These are phyloP conservation scores for Oscheius sp. DNA, from an alignment of 2,888 invertebrate genomes.

Conservation along the genomic window DNA sequence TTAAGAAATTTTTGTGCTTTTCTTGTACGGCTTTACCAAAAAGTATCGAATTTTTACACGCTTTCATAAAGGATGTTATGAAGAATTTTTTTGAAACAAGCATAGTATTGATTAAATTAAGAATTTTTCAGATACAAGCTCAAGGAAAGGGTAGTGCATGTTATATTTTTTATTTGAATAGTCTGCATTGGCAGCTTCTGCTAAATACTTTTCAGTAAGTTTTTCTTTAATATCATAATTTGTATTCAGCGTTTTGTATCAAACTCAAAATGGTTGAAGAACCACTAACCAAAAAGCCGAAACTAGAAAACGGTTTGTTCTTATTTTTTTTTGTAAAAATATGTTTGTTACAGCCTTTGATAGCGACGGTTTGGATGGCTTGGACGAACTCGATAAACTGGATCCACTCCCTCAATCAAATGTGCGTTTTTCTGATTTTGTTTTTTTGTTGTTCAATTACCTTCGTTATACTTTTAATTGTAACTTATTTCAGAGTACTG, in stretches of 20 bases:
- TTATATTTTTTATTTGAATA: slow-evolving; percentile 17
- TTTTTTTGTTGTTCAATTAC: no score
- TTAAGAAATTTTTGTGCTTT: background rate
- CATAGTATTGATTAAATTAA: no score
- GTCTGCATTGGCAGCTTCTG: slow-evolving; percentile 25
- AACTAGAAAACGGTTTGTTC: slow-evolving; percentile 34
- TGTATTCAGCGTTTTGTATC: slow-evolving; percentile 8
- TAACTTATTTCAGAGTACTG: slow-evolving; percentile 4
- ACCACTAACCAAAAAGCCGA: slow-evolving; percentile 38
- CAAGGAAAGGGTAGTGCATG: slow-evolving; percentile 30
- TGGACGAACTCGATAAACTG: slow-evolving; percentile 58
- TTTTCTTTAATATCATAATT: background rate
- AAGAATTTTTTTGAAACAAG: no score
- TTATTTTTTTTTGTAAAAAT: no score
- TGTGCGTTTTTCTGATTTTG: no score
- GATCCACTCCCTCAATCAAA: slow-evolving; percentile 52
- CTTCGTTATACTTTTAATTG: background rate
- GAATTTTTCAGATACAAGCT: slow-evolving; percentile 20
- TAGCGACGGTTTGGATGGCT: slow-evolving; percentile 44
- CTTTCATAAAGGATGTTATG: no score
- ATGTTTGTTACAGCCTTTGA: slow-evolving; percentile 49
- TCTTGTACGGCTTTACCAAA: no score
- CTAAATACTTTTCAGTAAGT: slow-evolving; percentile 11
- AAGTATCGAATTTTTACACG: no score
- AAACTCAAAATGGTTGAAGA: slow-evolving; percentile 33